Base-by-base conservation (phyloP, 1,140 invertebrate species). In the Goniozus legneri region DNA sequence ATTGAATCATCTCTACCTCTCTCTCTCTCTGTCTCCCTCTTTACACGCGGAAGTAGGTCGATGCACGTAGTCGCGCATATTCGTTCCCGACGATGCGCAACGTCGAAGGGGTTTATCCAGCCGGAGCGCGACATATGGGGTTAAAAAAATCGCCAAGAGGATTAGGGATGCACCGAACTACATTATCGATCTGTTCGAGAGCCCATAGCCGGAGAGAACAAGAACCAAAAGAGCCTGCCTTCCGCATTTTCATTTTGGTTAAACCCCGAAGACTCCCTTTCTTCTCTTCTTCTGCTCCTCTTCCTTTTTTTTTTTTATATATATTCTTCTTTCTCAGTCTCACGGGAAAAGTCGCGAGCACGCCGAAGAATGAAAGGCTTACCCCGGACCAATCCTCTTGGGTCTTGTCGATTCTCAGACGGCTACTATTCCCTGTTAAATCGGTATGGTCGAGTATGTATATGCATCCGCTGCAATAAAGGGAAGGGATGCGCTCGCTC, bases 101-200 rank as follows among this genome's bases (percentile, higher is more conserved):
- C 54, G 51, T 52, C 45, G 51, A 53, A 65, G 69, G 67, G 70
- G 73, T 72, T 67, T 59, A 58, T 59, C 55, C 38, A 32, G 31
- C 43, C 34, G 56, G 58, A 64, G 49, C 58, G 50, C 71, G 69
- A 76, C 73, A 76, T 72, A 75, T 75, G 73, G 71, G 74, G 71
- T 74, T 74, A 73, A 74, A 76, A 69, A 75, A 69, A 73, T 65
- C 45, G 54, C 70, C 61, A 69, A 75, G 73, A 75, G 71, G 73
- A 75, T 75, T 75, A 73, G 70, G 72, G 71, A 73, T 73, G 69
- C 67, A 60, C 55, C 67, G 69, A 71, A 67, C 67, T 57, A 49
- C 50, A 48, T 50, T 70, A 70, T 66, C 66, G 71, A 76, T 76
- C 67, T 57, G 56, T 13, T 8, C 6, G 16, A 16, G 56, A 33